phyloP scores from a whole-genome alignment of 2,797 vertebrate species.

The Emydoidea blandingii region DNA sequence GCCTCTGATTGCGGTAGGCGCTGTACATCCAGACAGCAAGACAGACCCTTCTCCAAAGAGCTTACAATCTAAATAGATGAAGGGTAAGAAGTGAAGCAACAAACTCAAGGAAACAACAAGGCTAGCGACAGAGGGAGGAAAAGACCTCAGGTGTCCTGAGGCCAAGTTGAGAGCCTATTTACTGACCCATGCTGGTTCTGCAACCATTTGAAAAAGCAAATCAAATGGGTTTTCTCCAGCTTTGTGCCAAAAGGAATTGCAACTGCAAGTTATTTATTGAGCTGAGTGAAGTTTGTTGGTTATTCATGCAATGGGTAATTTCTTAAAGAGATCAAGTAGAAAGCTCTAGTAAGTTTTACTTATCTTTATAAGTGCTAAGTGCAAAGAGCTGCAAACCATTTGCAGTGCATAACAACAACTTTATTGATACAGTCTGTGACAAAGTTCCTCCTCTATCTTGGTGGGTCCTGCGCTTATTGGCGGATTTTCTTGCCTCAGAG shows the following conservation, averaged over 20 bases:
- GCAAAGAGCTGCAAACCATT: background rate
- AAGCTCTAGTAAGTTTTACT: background rate
- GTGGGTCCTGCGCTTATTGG: no score
- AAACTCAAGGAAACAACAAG: background rate
- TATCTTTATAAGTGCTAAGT: background rate
- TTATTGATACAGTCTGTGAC: background rate
- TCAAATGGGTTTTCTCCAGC: background rate
- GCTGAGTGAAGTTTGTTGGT: background rate
- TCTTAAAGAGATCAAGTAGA: background rate
- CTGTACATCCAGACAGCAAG: background rate
- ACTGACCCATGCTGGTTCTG: background rate
- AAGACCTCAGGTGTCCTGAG: background rate
- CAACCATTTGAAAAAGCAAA: background rate
- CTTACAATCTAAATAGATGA: background rate
- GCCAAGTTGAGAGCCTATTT: background rate
- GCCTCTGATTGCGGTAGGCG: background rate
- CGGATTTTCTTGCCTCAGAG: no score
- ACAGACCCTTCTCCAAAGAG: background rate
- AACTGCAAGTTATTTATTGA: background rate
- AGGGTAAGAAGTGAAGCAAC: background rate
- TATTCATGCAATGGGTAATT: background rate
- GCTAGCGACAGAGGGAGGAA: background rate
- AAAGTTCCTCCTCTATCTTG: no score
- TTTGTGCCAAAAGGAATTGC: background rate
- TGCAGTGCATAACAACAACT: background rate